Evolutionary conservation across 2,113 vertebrate genomes (phyloP).

Genomic region (Cinclus cinclus): DNA sequence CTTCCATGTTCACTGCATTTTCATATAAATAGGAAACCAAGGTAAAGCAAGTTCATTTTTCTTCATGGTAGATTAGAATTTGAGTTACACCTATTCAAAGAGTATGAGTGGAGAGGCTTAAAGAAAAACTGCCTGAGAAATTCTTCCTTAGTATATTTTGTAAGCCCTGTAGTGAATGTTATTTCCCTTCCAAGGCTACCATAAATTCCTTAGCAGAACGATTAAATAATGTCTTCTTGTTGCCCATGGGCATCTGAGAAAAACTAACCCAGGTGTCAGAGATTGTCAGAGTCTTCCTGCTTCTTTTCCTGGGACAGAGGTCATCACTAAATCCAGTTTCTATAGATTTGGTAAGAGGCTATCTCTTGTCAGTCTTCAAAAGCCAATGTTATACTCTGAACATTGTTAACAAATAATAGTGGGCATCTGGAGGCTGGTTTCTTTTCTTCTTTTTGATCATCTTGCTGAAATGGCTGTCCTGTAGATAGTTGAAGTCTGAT

Average conservation of each 20-base stretch:
- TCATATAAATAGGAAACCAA: background rate
- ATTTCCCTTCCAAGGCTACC: background rate
- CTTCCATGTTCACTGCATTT: background rate
- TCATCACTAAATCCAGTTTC: background rate
- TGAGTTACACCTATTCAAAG: background rate
- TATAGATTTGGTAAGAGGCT: background rate
- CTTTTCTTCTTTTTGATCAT: background rate
- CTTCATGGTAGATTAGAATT: background rate
- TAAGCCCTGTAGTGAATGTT: background rate
- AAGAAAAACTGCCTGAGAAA: background rate
- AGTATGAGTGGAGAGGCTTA: background rate
- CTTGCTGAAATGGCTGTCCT: background rate
- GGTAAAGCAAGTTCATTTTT: background rate
- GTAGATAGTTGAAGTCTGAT: background rate
- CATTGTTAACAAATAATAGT: background rate
- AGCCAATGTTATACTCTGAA: background rate
- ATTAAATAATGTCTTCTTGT: background rate
- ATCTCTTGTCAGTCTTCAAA: background rate
- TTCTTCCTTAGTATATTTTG: background rate
- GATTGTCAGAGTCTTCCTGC: background rate
- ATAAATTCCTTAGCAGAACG: background rate
- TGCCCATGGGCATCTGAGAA: background rate
- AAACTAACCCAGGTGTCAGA: background rate
- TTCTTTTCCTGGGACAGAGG: background rate
- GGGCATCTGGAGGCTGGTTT: background rate